Evolutionary conservation across 2,888 invertebrate genomes (phyloP).

Genomic region (Junonia oenone): DNA sequence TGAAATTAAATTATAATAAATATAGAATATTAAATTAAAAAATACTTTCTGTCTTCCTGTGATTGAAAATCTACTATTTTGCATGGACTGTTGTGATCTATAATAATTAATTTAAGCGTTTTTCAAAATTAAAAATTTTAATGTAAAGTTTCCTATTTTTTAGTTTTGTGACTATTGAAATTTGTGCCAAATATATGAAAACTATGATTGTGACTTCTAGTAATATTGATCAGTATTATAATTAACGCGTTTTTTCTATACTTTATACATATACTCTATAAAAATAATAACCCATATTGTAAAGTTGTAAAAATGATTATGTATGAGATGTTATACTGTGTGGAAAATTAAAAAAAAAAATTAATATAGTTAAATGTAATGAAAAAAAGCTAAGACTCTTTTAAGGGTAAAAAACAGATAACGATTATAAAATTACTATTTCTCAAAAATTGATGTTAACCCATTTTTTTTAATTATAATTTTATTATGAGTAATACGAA

Average conservation of each 20-base stretch:
- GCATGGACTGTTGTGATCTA: slow-evolving; percentile 19
- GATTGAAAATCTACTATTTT: slow-evolving; percentile 12
- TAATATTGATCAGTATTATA: background rate
- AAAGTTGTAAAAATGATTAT: too few relatives aligned
- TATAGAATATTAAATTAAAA: background rate
- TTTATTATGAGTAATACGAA: too few relatives aligned
- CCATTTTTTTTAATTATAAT: too few relatives aligned
- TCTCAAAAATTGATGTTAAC: too few relatives aligned
- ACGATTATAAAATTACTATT: too few relatives aligned
- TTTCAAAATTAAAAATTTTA: slow-evolving; percentile 1
- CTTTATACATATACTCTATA: background rate
- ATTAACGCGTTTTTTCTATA: background rate
- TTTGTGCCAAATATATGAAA: background rate
- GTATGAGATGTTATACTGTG: too few relatives aligned
- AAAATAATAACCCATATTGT: background rate
- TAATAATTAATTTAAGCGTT: background rate
- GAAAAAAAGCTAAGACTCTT: too few relatives aligned
- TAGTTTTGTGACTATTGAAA: background rate
- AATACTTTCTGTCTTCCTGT: slow-evolving; percentile 13
- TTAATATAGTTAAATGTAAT: too few relatives aligned
- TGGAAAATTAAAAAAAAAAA: too few relatives aligned
- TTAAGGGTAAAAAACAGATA: too few relatives aligned
- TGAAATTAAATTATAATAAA: background rate
- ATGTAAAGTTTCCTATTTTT: background rate
- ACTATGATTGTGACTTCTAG: background rate